Evolutionary conservation across 2,888 invertebrate species (phyloP), one percentile per base, ranked within the genome.

Genomic region (Rhamnusium bicolor): DNA sequence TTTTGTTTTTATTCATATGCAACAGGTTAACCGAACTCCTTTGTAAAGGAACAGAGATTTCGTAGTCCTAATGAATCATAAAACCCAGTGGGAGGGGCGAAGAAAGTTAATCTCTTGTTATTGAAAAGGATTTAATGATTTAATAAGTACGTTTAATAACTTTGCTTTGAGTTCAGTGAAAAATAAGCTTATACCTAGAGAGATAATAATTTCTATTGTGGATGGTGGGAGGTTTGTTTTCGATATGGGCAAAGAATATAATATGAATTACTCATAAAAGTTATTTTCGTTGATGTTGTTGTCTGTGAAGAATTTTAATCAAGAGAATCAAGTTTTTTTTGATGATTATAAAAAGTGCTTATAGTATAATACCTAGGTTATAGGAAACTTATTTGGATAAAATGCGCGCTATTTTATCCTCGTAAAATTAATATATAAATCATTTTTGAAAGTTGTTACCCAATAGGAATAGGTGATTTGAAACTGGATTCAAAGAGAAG

Each of bases 21-120:
- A 80, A 80, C 80, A 80, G 78, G 78, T 80, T 76, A 67, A 14
- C 6, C 6, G 14, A 2, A 5, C 6, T 24, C 4, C 16, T 24
- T 56, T 56, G 27, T 29, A 27, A 27, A 29, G 14, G 8, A 27
- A n/a, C n/a, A 1, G n/a, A 4, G 2, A 10, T 12, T 10, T 32
- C 29, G 10, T 8, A 8, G 53, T 21, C 19, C 19, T 54, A 54
- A 54, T 54, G n/a, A n/a, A 54, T n/a, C n/a, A n/a, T n/a, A n/a
- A 21, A 24, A 53, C n/a, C 6, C 12, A n/a, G 54, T 24, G 21
- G 54, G 24, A 54, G 29, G 8, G 6, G 6, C 27, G 24, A n/a
- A 2, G 16, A 27, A 8, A 27, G n/a, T 14, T 56, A 29, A 24
- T 56, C 29, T n/a, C 24, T 54, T 54, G 6, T 32, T 32, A 32